Base-by-base conservation (phyloP, 2,113 vertebrate species). In the Rallus limicola region DNA sequence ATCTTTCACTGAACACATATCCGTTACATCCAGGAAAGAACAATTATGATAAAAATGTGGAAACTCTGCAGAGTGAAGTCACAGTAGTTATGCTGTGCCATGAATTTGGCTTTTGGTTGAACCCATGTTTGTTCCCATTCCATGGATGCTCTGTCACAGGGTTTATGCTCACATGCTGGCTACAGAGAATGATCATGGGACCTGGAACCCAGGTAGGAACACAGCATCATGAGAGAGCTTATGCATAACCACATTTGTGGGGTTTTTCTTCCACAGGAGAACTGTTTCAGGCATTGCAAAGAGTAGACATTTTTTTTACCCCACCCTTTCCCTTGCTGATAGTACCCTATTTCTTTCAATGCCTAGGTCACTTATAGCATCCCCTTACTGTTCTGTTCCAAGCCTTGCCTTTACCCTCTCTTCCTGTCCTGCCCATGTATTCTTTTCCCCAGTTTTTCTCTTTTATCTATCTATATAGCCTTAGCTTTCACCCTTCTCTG, bases 121-220 rank as follows among this genome's bases (percentile, higher is more conserved):
- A 78, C 4, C 31, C 5, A 0, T 31, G 6, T 81, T 81, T 82
- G 7, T 40, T 44, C 7, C 42, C 16, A 31, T 50, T 85, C 33
- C 26, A 56, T 1, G 2, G 8, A 9, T 19, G 17, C 13, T 2
- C 0, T 10, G 7, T 46, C 16, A 46, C 2, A 67, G 25, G 29
- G 34, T 91, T 79, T 44, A 23, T 33, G 3, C 52, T 74, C 50
- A 69, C n/a, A 48, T 9, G 23, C 8, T 55, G 67, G 13, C n/a
- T 77, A 13, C 58, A n/a, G n/a, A 55, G 36, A 59, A 31, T 29
- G 7, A 42, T 16, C 2, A 0, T 34, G 40, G 4, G 10, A 75
- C 17, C 21, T 60, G n/a, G 56, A 52, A 2, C 13, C 11, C n/a
- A 44, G 14, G 10, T 53, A 82, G 52, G 67, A 86, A 19, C 17